These are phyloP conservation scores for Labeo catla DNA, from an alignment of 2,113 vertebrate genomes.

Conservation along the genomic window DNA sequence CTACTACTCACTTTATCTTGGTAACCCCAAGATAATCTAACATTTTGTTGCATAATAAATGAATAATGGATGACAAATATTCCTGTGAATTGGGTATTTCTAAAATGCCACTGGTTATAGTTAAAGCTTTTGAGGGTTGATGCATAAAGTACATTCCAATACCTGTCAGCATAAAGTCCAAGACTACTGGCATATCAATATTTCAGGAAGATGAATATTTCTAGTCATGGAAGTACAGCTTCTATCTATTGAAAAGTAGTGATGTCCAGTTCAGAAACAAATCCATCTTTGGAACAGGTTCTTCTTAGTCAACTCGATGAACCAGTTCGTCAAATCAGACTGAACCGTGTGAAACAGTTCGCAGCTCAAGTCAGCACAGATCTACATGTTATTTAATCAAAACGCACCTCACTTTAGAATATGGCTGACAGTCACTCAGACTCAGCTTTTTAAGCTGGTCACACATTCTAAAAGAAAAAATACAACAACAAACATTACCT, in stretches of 20 bases:
- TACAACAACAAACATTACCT: neutral
- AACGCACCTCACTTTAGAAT: no score
- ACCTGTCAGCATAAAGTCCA: neutral
- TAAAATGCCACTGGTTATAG: neutral
- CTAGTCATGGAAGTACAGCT: neutral
- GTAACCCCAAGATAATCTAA: neutral
- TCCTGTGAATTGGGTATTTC: neutral
- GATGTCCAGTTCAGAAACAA: neutral
- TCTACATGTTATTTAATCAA: no score
- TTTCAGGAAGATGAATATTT: neutral
- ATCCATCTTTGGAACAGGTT: neutral
- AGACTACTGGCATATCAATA: neutral
- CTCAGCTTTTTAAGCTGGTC: neutral
- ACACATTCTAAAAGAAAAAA: neutral
- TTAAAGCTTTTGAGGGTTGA: neutral
- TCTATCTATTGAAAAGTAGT: neutral
- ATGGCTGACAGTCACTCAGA: no score
- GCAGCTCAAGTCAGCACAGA: no score
- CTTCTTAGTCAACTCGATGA: neutral
- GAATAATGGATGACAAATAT: neutral
- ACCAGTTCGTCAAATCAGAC: no score
- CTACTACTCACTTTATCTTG: neutral
- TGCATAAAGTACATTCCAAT: neutral
- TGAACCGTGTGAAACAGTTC: no score
- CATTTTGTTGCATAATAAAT: neutral